Evolutionary conservation across 2,113 vertebrate genomes (phyloP), one percentile per base, ranked within the genome.

Genomic region (Spermophilus dauricus): DNA sequence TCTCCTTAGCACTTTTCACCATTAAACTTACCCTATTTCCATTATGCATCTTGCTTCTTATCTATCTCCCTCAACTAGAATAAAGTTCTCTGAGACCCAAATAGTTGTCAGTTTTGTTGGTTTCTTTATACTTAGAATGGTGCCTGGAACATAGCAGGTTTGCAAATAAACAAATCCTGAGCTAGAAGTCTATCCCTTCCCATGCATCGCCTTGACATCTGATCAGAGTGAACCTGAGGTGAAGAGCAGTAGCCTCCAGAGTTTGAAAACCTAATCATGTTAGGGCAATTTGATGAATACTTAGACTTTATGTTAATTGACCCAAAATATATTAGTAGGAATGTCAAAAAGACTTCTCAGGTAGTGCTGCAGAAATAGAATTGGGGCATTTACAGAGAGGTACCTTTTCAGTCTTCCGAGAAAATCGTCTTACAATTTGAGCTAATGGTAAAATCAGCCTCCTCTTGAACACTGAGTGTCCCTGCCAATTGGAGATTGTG

Each of bases 21-120:
- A 67, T 37, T 22, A 96, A n/a, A 56, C 16, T 4, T 37, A 80
- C 26, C 81, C 24, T 67, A 26, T 51, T 61, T 90, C 93, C 24
- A 78, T 80, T 58, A 26, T 51, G 26, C 73, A 34, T 92, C 37
- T 85, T 77, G 1, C 76, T 89, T 93, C 85, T 87, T 81, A 56
- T 42, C 24, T 82, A 4, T 76, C 65, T 78, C 32, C 39, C 24
- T 6, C 37, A 20, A 56, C 30, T 93, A 80, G 17, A 91, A 75
- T 94, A 4, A 96, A 63, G 28, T 94, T 97, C 67, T 58, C 45
- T 26, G 73, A 94, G 53, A 85, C 26, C 61, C 18, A 70, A 22
- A 70, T 70, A 34, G 4, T 75, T 86, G 26, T 65, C 20, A 78
- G 5, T 37, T 58, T 83, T 67, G 58, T 86, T 34, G 91, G 30